Evolutionary conservation across 1,140 invertebrate genomes (phyloP).

Genomic region (Homarus americanus): DNA sequence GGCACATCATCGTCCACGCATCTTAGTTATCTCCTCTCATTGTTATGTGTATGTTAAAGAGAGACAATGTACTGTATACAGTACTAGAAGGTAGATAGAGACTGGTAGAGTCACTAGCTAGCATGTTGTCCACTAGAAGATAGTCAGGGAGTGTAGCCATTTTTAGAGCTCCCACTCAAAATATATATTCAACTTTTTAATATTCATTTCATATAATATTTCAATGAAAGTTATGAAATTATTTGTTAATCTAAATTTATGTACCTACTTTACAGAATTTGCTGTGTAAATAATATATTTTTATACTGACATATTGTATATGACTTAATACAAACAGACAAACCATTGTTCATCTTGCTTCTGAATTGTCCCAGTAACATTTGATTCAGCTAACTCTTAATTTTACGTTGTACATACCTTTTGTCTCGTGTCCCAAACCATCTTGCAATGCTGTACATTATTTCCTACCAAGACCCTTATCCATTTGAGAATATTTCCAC

Average conservation of each 20-base stretch:
- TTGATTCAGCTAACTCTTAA: slow-evolving; percentile 3
- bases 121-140: background rate
- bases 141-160: background rate
- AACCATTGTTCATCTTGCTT: background rate
- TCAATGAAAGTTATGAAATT: too few species aligned
- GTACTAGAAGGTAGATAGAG: too few species aligned
- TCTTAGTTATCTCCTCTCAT: too few species aligned
- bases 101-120: too few species aligned
- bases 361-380: background rate
- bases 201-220: too few species aligned
- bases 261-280: slow-evolving; percentile 15
- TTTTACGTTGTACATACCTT: slow-evolving; percentile 20
- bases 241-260: slow-evolving; percentile 2
- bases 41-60: too few species aligned
- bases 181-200: background rate
- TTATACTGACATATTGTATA: background rate
- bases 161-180: background rate
- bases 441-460: slow-evolving; percentile 1
- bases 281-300: background rate
- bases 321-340: background rate
- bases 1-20: too few species aligned
- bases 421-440: background rate
- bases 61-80: too few species aligned
- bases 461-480: background rate
- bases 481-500: background rate